These are phyloP conservation scores for Protomyctophum bolini DNA, from an alignment of 2,113 vertebrate genomes.

Conservation along the genomic window DNA sequence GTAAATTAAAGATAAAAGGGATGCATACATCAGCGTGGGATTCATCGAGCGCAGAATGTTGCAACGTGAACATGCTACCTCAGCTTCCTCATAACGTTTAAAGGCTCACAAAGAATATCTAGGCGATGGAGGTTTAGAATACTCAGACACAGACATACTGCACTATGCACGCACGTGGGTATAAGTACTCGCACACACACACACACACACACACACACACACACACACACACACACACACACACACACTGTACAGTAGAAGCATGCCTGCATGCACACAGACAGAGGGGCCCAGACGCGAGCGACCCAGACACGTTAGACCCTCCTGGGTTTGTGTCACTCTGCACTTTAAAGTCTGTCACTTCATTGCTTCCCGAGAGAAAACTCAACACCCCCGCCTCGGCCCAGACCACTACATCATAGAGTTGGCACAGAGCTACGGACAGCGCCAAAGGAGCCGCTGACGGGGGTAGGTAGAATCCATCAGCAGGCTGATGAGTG, in stretches of 20 bases:
- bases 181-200: conserved; percentile 5
- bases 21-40: too few relatives aligned
- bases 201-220: conserved; percentile 10
- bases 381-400: conserved; percentile 45
- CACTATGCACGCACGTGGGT: background rate
- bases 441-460: conserved; percentile 44
- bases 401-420: conserved; percentile 47
- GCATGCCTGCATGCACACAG: background rate
- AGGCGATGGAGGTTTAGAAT: too few relatives aligned
- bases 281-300: conserved; percentile 46
- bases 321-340: conserved; percentile 37
- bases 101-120: too few relatives aligned
- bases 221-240: conserved; percentile 11
- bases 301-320: conserved; percentile 53
- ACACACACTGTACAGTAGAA: background rate
- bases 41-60: too few relatives aligned
- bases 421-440: conserved; percentile 35
- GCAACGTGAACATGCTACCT: too few relatives aligned
- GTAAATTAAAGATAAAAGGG: background rate
- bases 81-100: too few relatives aligned
- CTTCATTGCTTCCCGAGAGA: conserved; percentile 34
- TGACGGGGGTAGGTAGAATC: conserved; percentile 36
- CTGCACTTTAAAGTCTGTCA: conserved; percentile 35
- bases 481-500: conserved; percentile 36
- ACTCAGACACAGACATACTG: background rate